Percentiles rank a stretch among this genome's conserved stretches.
phyloP scores from a whole-genome alignment of 2,113 vertebrate genomes.

The Hemicordylus capensis region DNA sequence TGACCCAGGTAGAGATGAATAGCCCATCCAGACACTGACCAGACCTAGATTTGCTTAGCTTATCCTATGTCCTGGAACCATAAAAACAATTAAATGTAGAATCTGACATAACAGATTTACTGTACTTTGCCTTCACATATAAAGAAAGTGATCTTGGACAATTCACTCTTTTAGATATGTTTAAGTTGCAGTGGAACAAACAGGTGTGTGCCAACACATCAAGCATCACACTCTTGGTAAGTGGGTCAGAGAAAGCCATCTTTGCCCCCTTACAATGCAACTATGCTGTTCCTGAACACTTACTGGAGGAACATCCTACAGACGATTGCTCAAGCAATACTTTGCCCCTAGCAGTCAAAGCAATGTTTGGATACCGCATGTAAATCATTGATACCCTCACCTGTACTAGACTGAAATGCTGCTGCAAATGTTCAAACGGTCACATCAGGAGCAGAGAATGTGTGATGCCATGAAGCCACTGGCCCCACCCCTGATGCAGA shows the following conservation, averaged over 20 bases:
- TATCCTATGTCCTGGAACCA: no score
- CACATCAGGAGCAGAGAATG: neutral
- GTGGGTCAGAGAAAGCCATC: neutral
- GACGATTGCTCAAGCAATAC: neutral
- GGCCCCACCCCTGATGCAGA: no score
- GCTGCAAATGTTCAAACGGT: neutral
- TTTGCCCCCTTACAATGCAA: neutral
- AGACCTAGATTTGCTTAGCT: no score
- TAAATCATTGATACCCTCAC: neutral
- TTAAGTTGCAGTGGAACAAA: neutral
- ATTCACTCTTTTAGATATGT: neutral
- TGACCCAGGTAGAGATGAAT: no score
- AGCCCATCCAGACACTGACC: no score
- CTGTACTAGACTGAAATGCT: no score
- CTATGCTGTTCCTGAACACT: neutral
- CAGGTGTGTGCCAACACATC: neutral
- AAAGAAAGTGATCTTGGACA: neutral
- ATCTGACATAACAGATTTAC: neutral
- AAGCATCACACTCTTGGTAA: neutral
- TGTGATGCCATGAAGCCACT: no score
- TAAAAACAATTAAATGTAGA: neutral
- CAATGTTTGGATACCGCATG: neutral
- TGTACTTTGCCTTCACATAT: neutral
- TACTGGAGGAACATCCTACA: neutral
- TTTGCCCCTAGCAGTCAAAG: neutral